Evolutionary conservation across 2,888 invertebrate species (phyloP), one percentile per base, ranked within the genome.

Genomic region (Pyrrhosoma nymphula): DNA sequence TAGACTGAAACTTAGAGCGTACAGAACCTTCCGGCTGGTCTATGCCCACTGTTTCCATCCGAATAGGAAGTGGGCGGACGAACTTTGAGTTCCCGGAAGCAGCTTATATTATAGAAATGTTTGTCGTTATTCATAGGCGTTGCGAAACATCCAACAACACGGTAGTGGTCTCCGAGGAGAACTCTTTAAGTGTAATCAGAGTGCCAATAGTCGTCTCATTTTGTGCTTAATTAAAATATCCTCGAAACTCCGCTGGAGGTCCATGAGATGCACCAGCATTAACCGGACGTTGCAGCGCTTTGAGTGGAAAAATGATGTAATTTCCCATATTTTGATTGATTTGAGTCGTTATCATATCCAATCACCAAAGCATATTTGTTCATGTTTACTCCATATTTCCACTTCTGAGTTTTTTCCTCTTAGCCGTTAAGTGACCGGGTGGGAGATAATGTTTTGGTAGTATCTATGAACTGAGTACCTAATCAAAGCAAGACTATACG

Each of bases 41-140:
- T 20, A 60, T 60, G 20, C 16, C 60, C 60, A 12, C 69, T 69
- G n/a, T n/a, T 69, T 69, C n/a, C 69, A 26, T n/a, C 8, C 69
- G 8, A 69, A 10, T 69, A 69, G n/a, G 69, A 69, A n/a, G 69
- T n/a, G n/a, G 69, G 26, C 0, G 0, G 12, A 26, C 26, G n/a
- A 69, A 26, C 26, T 69, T 69, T 69, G n/a, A 69, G n/a, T 69
- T 69, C 69, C 69, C 69, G 69, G 69, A 69, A 69, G 69, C n/a
- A n/a, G 69, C 14, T 69, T n/a, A n/a, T 69, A n/a, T 69, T 4
- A 69, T 69, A 26, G 69, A 69, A n/a, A 69, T 69, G 69, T n/a
- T 69, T 69, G 0, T 69, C 69, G n/a, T 69, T 69, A 26, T n/a
- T 69, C 69, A 69, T 69, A 69, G 69, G 69, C 6, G 69, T 69